phyloP scores from a whole-genome alignment of 2,113 vertebrate genomes.

The Siniperca chuatsi region DNA sequence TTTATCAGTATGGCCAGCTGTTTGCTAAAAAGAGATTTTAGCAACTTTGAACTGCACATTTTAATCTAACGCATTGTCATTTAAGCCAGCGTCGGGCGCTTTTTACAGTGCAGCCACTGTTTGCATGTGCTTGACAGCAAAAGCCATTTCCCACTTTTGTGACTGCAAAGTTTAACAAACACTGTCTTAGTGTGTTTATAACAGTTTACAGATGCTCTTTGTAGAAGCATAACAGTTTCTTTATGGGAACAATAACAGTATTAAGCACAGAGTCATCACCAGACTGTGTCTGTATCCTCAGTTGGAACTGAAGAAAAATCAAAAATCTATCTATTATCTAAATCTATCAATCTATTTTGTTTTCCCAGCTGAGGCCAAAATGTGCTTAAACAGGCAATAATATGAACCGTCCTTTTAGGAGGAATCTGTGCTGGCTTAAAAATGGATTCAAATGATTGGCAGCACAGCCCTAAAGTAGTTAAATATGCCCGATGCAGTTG shows the following conservation, averaged over 20 bases:
- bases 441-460: conserved; percentile 41
- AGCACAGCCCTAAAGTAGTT: conserved; percentile 17
- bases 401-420: conserved; percentile 14
- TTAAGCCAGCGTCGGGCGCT: not conserved
- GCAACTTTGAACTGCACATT: not conserved
- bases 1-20: not conserved
- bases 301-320: not conserved
- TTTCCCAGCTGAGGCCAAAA: conserved; percentile 34
- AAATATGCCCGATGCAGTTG: conserved; percentile 38
- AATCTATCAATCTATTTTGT: not conserved
- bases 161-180: conserved; percentile 60
- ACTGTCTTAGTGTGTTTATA: conserved; percentile 52
- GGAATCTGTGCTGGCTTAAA: conserved; percentile 25
- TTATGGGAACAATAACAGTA: conserved; percentile 40
- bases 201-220: conserved; percentile 36
- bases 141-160: conserved; percentile 55
- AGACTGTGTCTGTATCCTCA: conserved; percentile 17
- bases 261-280: conserved; percentile 23
- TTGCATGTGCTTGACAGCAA: conserved; percentile 40
- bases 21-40: not conserved
- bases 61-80: not conserved
- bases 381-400: conserved; percentile 24
- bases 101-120: conserved; percentile 33
- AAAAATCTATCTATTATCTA: not conserved
- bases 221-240: conserved; percentile 40